A percentile compares a stretch with the other conserved stretches of the same genome.
Conservation (phyloP, 2,888 invertebrate species). For the Caenorhabditis becei region DNA sequence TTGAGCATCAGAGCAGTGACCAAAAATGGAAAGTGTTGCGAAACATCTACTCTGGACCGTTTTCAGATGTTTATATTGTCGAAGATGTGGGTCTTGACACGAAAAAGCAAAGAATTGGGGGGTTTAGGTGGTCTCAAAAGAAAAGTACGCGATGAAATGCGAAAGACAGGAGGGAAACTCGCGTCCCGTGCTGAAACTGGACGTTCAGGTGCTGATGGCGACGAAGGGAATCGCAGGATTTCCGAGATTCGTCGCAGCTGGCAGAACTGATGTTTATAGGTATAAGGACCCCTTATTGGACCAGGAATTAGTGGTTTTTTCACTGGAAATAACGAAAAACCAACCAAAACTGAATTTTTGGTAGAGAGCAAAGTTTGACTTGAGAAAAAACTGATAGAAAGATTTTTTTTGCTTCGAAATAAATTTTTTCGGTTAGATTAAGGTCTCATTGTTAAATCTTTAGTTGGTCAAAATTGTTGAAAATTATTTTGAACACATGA, state of each 20-base stretch:
- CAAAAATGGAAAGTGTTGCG: conserved; percentile 66
- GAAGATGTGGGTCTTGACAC: conserved; percentile 37
- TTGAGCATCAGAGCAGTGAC: conserved; percentile 61
- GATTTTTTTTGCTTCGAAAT: too few species aligned
- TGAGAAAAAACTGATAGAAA: too few species aligned
- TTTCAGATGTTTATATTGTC: conserved; percentile 76
- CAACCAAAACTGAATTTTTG: too few species aligned
- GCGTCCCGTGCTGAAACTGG: conserved; percentile 75
- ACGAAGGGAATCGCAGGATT: conserved; percentile 70
- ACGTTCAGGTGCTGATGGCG: conserved; percentile 73
- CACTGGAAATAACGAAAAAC: too few species aligned
- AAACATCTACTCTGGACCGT: conserved; percentile 73
- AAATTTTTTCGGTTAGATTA: too few species aligned
- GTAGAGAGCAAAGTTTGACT: too few species aligned
- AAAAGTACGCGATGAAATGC: conserved; percentile 76
- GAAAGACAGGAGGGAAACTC: conserved; percentile 71
- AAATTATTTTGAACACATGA: too few species aligned
- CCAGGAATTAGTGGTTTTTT: too few species aligned
- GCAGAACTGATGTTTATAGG: conserved; percentile 70
- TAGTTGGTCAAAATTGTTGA: too few species aligned
- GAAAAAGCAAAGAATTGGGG: too few species aligned
- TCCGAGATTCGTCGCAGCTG: conserved; percentile 73
- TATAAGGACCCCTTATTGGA: not conserved
- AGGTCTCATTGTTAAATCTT: too few species aligned
- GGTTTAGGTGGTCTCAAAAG: conserved; percentile 44